Evolutionary conservation across 64 coral and sea anemone genomes (phyloP).

Genomic region (Anthopleura sola): DNA sequence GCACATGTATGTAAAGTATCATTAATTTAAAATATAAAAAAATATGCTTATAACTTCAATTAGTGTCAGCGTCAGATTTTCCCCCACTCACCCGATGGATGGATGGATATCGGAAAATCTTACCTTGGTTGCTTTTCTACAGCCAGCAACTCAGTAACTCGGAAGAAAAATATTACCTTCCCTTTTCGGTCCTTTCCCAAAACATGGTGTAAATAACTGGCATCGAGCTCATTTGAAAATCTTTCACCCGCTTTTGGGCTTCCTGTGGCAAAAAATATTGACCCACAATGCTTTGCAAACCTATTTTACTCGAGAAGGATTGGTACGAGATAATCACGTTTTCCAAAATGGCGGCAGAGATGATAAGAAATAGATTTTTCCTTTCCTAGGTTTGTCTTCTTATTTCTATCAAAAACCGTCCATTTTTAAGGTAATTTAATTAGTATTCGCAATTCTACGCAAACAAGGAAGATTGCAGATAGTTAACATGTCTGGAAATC

Average conservation of each 20-base stretch:
- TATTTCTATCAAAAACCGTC: not conserved
- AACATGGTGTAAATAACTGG: too few relatives aligned
- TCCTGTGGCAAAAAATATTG: not conserved
- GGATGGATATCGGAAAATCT: too few relatives aligned
- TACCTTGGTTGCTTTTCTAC: too few relatives aligned
- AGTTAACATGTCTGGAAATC: slow-evolving; percentile 27
- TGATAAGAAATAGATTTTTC: not conserved
- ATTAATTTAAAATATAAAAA: too few relatives aligned
- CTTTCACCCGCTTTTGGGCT: not conserved
- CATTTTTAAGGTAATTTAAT: not conserved
- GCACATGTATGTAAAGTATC: too few relatives aligned
- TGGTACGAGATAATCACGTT: not conserved
- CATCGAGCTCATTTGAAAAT: not conserved
- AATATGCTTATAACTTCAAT: too few relatives aligned
- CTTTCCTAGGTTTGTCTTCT: not conserved
- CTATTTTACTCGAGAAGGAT: not conserved
- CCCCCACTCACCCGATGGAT: too few relatives aligned
- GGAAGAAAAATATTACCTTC: too few relatives aligned
- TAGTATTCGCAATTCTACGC: not conserved
- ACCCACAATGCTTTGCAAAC: not conserved
- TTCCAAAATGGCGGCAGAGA: slow-evolving; percentile 11
- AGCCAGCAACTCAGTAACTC: too few relatives aligned
- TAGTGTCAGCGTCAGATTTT: too few relatives aligned
- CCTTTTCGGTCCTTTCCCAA: too few relatives aligned
- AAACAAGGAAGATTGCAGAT: not conserved